Evolutionary conservation across 2,888 invertebrate genomes (phyloP).

Genomic region (Calephelis perditalis): DNA sequence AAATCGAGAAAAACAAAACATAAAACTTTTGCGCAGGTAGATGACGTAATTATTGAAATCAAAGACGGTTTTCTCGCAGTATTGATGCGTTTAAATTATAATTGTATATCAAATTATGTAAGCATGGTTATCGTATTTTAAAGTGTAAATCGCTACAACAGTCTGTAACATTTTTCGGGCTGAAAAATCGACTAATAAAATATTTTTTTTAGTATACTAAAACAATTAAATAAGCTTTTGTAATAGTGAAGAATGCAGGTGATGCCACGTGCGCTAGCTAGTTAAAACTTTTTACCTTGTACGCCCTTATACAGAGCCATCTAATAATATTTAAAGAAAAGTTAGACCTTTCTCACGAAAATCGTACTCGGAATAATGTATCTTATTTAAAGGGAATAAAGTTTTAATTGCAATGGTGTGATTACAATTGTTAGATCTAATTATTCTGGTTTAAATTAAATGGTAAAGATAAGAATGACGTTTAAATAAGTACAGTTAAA

Average conservation of each 20-base stretch:
- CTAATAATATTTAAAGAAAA: conserved; percentile 8
- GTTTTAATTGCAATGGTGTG: not conserved
- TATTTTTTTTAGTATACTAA: too few relatives aligned
- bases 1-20: too few relatives aligned
- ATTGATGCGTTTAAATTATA: too few relatives aligned
- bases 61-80: too few relatives aligned
- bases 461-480: conserved; percentile 10
- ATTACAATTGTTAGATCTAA: conserved; percentile 2
- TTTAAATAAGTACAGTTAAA: not conserved
- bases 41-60: too few relatives aligned
- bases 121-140: too few relatives aligned
- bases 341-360: conserved; percentile 9
- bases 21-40: too few relatives aligned
- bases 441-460: conserved; percentile 8
- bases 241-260: not conserved
- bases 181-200: too few relatives aligned
- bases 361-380: not conserved
- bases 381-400: not conserved
- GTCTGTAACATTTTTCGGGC: too few relatives aligned
- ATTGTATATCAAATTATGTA: too few relatives aligned
- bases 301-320: conserved; percentile 7
- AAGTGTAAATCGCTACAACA: too few relatives aligned
- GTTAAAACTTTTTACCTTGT: conserved; percentile 3
- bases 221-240: too few relatives aligned
- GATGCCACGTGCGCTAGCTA: not conserved